These are phyloP conservation scores for Macropis europaea DNA, from an alignment of 2,888 invertebrate species.

Conservation along the genomic window DNA sequence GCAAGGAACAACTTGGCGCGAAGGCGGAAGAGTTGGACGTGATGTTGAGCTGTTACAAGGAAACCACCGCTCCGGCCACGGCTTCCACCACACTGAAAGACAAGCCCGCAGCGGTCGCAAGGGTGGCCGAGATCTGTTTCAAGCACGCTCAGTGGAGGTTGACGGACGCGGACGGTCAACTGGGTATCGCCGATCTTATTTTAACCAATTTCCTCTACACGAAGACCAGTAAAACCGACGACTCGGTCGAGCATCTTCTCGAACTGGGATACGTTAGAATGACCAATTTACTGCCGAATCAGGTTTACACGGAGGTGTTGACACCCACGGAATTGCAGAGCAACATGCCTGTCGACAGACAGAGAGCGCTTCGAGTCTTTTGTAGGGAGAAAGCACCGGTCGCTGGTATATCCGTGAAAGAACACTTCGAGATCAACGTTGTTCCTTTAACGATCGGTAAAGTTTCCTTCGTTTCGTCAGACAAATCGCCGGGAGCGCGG, in stretches of 20 bases:
- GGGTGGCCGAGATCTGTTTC: constrained; percentile 97
- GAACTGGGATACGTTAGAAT: constrained; percentile 98
- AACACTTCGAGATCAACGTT: constrained; percentile 99
- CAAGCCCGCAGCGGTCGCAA: constrained; percentile 88
- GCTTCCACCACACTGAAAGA: constrained; percentile 84
- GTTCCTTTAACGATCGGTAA: constrained; percentile 94
- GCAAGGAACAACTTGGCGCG: constrained; percentile 92
- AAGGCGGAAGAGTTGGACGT: constrained; percentile 97
- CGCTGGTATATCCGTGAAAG: constrained; percentile 99
- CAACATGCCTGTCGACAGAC: constrained; percentile 93
- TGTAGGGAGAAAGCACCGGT: constrained; percentile 98
- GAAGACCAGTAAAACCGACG: constrained; percentile 97
- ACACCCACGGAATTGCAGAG: constrained; percentile 89
- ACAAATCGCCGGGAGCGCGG: too few relatives aligned
- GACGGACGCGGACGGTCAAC: constrained; percentile 98
- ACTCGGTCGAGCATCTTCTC: constrained; percentile 97
- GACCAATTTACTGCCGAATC: constrained; percentile 96
- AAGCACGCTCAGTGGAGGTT: constrained; percentile 99
- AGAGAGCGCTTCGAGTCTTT: constrained; percentile 94
- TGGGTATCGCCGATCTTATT: constrained; percentile 97
- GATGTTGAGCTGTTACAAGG: constrained; percentile 96
- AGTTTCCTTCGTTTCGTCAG: neutral
- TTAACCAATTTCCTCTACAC: constrained; percentile 98
- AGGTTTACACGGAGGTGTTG: constrained; percentile 94
- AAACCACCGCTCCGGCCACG: constrained; percentile 84